Evolutionary conservation across 2,888 invertebrate species (phyloP).

Genomic region (Erebia palarica): DNA sequence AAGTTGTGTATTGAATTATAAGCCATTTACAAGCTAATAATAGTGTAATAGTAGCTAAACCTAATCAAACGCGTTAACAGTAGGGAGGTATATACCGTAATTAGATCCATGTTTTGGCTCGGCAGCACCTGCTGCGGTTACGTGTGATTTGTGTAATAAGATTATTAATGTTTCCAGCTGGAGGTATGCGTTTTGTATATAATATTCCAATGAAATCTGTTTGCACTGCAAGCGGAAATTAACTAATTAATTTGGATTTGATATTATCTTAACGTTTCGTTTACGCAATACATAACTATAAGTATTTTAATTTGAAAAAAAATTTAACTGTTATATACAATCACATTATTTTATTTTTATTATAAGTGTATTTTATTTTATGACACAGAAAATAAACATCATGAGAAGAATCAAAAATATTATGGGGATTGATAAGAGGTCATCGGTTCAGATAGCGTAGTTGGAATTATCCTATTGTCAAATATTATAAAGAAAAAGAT

Average conservation of each 20-base stretch:
- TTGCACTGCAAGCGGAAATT: neutral
- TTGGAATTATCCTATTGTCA: no score
- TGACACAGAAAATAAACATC: no score
- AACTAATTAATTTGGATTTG: neutral
- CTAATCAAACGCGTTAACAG: constrained; percentile 29
- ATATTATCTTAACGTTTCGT: neutral
- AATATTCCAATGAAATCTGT: neutral
- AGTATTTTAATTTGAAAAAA: no score
- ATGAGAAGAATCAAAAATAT: no score
- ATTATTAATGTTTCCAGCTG: constrained; percentile 27
- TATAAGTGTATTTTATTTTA: no score
- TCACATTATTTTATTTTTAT: no score
- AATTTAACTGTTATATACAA: no score
- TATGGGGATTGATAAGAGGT: no score
- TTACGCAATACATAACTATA: neutral
- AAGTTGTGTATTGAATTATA: neutral
- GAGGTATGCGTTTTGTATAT: constrained; percentile 14
- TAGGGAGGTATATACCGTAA: constrained; percentile 22
- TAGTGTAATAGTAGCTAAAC: constrained; percentile 11
- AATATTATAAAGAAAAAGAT: no score
- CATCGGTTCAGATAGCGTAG: no score
- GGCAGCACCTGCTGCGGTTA: constrained; percentile 26
- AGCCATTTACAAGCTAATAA: neutral
- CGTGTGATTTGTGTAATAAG: constrained; percentile 32
- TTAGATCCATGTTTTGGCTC: constrained; percentile 27